Evolutionary conservation across 2,113 vertebrate species (phyloP), one percentile per base, ranked within the genome.

Genomic region (Monopterus albus): DNA sequence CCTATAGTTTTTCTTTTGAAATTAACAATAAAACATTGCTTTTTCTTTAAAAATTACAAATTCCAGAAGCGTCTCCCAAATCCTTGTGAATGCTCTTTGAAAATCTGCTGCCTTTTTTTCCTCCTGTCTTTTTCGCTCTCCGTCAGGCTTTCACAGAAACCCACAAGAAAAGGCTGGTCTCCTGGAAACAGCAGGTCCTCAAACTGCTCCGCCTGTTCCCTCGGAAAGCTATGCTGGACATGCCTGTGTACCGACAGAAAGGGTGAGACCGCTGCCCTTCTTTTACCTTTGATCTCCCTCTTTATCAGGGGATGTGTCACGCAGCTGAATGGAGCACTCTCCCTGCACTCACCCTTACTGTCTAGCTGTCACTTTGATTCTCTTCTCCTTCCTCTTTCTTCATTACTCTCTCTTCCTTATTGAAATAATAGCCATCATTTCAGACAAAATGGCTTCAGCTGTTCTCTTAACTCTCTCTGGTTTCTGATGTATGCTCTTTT

Each of bases 171-270:
- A 92, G 96, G 68, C 87, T 97, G 82, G 90, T 95, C 50, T 96
- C 96, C 26, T 98, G 96, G 96, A 98, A 97, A 91, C 96, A 98
- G 94, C 96, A 98, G 91, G 95, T 97, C 60, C 94, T 96, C 65
- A 98, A 96, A 90, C 85, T 98, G 52, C 94, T 98, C 51, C 95
- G 96, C 69, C 92, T 96, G 8, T 95, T 97, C 88, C 96, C 96
- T 1, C 93, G 96, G 85, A 98, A 98, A 91, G 91, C 95, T 4
- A 90, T 96, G 71, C 88, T 96, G 81, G 96, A 98, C 83, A 95
- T 96, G 93, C 94, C 94, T 83, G 94, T 91, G 79, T 97, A 96
- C 89, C 93, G 96, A 86, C 95, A 95, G 91, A 96, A 96, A 92
- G 94, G 96, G 96, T 96, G 79, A 88, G 88, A 38, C 25, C 13